These are phyloP conservation scores for Anthoscopus minutus DNA, from an alignment of 2,113 vertebrate species.

Conservation along the genomic window DNA sequence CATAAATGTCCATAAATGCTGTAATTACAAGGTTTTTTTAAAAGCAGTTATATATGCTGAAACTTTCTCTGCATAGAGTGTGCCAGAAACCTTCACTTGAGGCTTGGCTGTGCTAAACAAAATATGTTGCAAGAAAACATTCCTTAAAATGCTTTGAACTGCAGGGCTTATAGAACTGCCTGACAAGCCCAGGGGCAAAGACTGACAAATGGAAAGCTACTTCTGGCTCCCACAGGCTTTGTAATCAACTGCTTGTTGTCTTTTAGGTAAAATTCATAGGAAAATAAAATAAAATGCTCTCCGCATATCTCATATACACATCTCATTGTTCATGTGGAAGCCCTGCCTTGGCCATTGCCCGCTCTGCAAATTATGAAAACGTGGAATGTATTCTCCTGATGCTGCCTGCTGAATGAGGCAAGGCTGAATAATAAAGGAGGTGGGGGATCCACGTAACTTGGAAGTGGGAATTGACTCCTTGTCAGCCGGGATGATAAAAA, in stretches of 20 bases:
- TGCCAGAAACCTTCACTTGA: neutral
- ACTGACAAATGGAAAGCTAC: neutral
- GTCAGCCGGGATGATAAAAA: neutral
- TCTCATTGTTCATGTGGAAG: neutral
- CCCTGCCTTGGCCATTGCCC: neutral
- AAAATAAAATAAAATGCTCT: neutral
- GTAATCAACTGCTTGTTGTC: neutral
- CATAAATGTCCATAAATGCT: neutral
- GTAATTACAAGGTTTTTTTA: accelerated
- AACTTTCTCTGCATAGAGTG: neutral
- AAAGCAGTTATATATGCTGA: neutral
- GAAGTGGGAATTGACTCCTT: neutral
- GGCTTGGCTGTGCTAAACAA: neutral
- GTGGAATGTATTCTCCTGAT: neutral
- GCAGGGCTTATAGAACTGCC: neutral
- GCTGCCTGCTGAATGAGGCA: neutral
- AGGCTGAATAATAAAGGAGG: neutral
- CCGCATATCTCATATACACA: neutral
- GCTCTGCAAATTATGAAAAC: neutral
- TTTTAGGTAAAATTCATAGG: neutral
- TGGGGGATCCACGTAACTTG: neutral
- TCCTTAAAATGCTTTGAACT: neutral
- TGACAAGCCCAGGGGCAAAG: neutral
- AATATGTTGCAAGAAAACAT: slow-evolving; percentile 24
- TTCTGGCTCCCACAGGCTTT: neutral